A percentile compares a stretch with the other conserved stretches of the same genome.
Conservation (phyloP, 2,113 vertebrate species). For the Ptychochromis oligacanthus region DNA sequence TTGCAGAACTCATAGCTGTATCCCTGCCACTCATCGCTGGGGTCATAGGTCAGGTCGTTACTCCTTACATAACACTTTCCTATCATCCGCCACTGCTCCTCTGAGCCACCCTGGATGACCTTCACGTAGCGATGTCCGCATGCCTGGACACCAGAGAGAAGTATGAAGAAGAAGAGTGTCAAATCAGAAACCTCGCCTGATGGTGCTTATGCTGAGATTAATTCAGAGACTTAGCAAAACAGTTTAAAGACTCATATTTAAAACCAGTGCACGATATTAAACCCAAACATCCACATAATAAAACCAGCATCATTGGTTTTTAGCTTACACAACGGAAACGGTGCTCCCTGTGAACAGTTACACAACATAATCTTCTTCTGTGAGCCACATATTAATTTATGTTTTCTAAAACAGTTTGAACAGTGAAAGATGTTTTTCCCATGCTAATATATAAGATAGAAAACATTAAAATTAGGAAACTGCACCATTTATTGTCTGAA, state of each 20-base stretch:
- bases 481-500: not conserved
- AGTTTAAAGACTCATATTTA: not conserved
- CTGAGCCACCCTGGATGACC: conserved; percentile 75
- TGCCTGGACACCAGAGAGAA: conserved; percentile 77
- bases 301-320: not conserved
- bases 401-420: not conserved
- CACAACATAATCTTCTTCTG: not conserved
- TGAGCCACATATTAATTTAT: not conserved
- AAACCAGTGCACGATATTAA: not conserved
- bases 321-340: not conserved
- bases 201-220: not conserved
- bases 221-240: not conserved
- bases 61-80: conserved; percentile 91
- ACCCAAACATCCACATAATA: not conserved
- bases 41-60: conserved; percentile 84
- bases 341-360: not conserved
- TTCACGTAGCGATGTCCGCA: conserved; percentile 92
- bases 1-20: conserved; percentile 89
- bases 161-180: not conserved
- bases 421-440: not conserved
- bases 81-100: conserved; percentile 88
- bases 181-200: not conserved
- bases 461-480: not conserved
- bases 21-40: conserved; percentile 86
- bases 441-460: not conserved